A percentile compares a stretch with the other conserved stretches of the same genome.
Conservation (phyloP, 2,888 invertebrate species). For the Muschampia plurimacula region DNA sequence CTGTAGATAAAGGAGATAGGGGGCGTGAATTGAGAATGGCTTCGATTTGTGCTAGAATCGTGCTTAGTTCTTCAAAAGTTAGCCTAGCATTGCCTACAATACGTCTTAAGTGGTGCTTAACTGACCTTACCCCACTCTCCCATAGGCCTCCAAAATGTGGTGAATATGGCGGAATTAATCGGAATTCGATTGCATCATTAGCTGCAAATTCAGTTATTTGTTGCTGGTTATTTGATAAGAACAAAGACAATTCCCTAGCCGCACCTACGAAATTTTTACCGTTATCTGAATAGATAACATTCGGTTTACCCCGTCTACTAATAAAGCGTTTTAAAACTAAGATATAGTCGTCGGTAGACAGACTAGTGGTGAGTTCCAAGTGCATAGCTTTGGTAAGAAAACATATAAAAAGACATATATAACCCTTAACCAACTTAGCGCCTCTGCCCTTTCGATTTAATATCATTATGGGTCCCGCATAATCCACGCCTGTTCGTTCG, state of each 20-base stretch:
- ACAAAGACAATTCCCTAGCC: neutral
- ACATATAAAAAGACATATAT: slow-evolving; percentile 5
- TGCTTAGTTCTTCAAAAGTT: slow-evolving; percentile 5
- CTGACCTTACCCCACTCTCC: slow-evolving; percentile 8
- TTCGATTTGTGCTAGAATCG: slow-evolving; percentile 2
- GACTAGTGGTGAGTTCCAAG: neutral
- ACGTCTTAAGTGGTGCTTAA: slow-evolving; percentile 8
- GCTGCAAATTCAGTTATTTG: neutral
- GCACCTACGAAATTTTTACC: slow-evolving; percentile 8
- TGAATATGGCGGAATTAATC: slow-evolving; percentile 3
- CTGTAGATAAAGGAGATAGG: neutral
- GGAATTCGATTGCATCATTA: slow-evolving; percentile 9
- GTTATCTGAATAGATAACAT: neutral
- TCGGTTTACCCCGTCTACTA: neutral
- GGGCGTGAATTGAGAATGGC: slow-evolving; percentile 8
- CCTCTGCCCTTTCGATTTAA: neutral
- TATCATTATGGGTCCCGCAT: neutral
- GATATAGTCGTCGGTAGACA: slow-evolving; percentile 1
- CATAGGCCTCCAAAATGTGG: slow-evolving; percentile 7
- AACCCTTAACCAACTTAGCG: neutral
- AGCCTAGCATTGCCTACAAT: slow-evolving; percentile 4
- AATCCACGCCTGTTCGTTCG: neutral
- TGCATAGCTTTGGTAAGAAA: neutral
- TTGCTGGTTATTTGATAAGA: neutral
- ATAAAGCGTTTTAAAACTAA: neutral